phyloP scores from a whole-genome alignment of 2,797 vertebrate genomes.

The Necrosyrtes monachus region DNA sequence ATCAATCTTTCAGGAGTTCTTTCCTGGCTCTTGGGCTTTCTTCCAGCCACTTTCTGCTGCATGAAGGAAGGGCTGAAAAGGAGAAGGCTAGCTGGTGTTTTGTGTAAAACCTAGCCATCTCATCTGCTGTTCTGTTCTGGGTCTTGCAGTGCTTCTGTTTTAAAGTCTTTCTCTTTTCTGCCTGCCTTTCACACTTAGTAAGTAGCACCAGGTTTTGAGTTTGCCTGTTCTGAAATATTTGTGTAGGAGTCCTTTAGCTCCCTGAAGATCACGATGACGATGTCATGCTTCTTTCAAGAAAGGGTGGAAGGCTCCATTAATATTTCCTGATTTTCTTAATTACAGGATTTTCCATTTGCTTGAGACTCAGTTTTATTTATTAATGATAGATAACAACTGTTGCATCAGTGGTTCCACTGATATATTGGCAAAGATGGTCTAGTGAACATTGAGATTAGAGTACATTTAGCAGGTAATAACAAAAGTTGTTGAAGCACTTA shows the following conservation, averaged over 20 bases:
- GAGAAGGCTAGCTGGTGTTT: background rate
- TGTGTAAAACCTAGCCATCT: background rate
- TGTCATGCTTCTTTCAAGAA: background rate
- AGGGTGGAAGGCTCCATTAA: background rate
- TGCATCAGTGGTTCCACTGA: background rate
- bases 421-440: background rate
- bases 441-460: background rate
- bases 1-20: background rate
- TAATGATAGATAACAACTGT: background rate
- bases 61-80: background rate
- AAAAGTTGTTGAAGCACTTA: constrained; percentile 12
- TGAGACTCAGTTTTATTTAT: background rate
- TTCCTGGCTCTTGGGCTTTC: background rate
- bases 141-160: background rate
- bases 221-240: background rate
- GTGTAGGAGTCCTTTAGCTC: background rate
- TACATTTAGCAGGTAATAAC: background rate
- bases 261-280: background rate
- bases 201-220: background rate
- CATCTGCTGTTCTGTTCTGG: background rate
- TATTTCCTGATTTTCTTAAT: background rate
- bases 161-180: background rate
- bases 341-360: background rate
- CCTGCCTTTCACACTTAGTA: background rate
- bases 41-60: background rate